phyloP scores from a whole-genome alignment of 2,113 vertebrate species.

The Crotalus horridus region DNA sequence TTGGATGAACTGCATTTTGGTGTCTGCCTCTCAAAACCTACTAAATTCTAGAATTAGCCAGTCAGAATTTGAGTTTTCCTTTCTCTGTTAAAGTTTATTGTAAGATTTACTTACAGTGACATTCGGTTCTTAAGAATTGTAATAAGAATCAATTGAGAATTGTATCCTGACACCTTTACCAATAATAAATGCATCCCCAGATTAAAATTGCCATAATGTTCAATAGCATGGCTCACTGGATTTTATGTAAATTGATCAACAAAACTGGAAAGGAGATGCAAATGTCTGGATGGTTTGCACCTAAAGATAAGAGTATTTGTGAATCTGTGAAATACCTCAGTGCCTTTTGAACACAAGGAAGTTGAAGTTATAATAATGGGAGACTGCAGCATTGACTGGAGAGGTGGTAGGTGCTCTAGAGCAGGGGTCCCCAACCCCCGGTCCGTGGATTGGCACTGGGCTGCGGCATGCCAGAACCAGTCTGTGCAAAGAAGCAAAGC shows the following conservation, averaged over 20 bases:
- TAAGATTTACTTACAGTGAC: neutral
- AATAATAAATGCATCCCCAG: neutral
- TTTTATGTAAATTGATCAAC: neutral
- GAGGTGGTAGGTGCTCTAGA: neutral
- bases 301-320: neutral
- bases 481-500: too few relatives aligned
- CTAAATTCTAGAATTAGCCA: neutral
- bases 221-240: neutral
- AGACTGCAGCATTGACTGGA: neutral
- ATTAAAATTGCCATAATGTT: neutral
- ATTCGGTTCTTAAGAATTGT: neutral
- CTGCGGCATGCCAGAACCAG: too few relatives aligned
- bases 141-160: neutral
- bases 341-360: neutral
- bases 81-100: neutral
- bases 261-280: neutral
- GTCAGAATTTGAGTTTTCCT: neutral
- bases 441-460: too few relatives aligned
- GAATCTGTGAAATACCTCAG: neutral
- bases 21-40: neutral
- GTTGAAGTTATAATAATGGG: neutral
- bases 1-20: too few relatives aligned
- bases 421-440: neutral
- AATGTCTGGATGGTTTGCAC: neutral
- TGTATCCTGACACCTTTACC: neutral